Percentiles rank a stretch among this genome's conserved stretches.
Conservation (phyloP, 2,888 invertebrate genomes). For the Hybos culiciformis region DNA sequence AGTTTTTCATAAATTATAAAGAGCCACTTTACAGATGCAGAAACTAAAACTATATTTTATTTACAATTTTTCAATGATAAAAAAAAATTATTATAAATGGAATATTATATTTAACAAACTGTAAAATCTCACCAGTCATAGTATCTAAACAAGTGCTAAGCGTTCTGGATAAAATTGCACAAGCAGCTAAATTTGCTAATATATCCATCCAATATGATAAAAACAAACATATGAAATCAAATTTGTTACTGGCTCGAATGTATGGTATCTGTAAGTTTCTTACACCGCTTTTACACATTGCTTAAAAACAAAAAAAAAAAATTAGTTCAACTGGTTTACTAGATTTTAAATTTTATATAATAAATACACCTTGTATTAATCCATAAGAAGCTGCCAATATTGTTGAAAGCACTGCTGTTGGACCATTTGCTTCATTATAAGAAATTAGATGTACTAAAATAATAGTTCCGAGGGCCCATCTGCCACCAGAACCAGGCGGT, state of each 20-base stretch:
- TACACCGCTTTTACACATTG: conserved; percentile 30
- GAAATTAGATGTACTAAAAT: conserved; percentile 30
- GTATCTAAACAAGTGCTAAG: conserved; percentile 44
- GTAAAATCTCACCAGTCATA: no score
- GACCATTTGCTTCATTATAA: conserved; percentile 33
- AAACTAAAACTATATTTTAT: no score
- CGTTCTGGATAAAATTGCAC: conserved; percentile 40
- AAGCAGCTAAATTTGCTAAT: conserved; percentile 39
- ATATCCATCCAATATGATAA: conserved; percentile 42
- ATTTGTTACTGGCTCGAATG: conserved; percentile 35
- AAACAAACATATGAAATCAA: conserved; percentile 36
- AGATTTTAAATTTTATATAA: background rate
- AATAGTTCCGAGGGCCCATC: conserved; percentile 32
- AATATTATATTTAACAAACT: no score
- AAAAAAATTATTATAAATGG: no score
- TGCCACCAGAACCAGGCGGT: conserved; percentile 31
- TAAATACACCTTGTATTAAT: conserved; percentile 27
- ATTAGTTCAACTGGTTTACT: background rate
- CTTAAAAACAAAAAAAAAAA: conserved; percentile 17
- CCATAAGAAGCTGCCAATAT: conserved; percentile 30
- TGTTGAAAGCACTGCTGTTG: conserved; percentile 28
- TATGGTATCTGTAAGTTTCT: conserved; percentile 34
- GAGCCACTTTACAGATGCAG: no score
- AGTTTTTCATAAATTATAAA: no score
- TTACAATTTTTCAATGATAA: no score